phyloP scores from a whole-genome alignment of 1,140 invertebrate genomes.

The Linepithema humile region DNA sequence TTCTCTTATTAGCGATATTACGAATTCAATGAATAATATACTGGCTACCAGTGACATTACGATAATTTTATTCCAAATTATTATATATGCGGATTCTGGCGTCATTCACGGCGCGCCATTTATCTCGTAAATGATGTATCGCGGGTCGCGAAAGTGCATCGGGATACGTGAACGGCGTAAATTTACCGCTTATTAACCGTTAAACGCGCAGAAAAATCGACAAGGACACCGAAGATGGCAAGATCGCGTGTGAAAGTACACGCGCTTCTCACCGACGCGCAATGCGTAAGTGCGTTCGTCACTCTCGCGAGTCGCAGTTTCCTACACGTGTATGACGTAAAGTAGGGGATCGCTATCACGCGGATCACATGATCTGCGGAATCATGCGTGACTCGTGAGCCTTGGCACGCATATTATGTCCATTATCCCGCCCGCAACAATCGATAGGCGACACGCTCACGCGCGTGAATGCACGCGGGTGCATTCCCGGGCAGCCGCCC shows the following conservation, averaged over 20 bases:
- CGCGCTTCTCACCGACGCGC: conserved; percentile 13
- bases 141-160: conserved; percentile 33
- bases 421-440: conserved; percentile 46
- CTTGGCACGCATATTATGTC: conserved; percentile 67
- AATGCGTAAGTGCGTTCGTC: not conserved
- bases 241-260: conserved; percentile 42
- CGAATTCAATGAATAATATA: conserved; percentile 5
- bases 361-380: conserved; percentile 56
- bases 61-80: conserved; percentile 12
- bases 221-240: conserved; percentile 47
- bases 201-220: not conserved
- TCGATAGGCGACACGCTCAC: conserved; percentile 59
- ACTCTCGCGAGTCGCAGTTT: not conserved
- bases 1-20: not conserved
- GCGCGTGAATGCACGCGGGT: conserved; percentile 24
- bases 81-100: not conserved
- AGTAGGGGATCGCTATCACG: conserved; percentile 11
- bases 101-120: not conserved
- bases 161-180: conserved; percentile 28
- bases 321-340: conserved; percentile 15
- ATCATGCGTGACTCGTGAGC: conserved; percentile 68
- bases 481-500: conserved; percentile 51
- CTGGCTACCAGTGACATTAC: not conserved
- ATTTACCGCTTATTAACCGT: conserved; percentile 38
- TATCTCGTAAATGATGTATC: conserved; percentile 43